phyloP scores from a whole-genome alignment of 2,113 vertebrate genomes.

The Microtus ochrogaster region DNA sequence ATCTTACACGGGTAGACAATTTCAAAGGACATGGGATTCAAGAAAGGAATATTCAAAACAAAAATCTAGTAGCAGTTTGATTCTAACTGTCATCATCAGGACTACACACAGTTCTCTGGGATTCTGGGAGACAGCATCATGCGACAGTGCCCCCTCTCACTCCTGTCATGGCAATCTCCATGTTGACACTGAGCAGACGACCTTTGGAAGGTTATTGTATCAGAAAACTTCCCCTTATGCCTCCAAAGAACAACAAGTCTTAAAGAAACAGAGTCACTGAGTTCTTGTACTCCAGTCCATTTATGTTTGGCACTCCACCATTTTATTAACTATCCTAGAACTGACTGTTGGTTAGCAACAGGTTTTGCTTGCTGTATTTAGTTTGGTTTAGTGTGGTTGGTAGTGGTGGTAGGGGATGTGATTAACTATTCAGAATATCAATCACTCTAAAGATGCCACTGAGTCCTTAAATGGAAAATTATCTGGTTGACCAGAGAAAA shows the following conservation, averaged over 20 bases:
- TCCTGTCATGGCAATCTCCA: not conserved
- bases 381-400: not conserved
- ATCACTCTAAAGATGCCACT: not conserved
- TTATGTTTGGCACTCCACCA: not conserved
- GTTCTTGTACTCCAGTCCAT: not conserved
- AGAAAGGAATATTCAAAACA: not conserved
- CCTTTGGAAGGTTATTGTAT: not conserved
- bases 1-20: not conserved
- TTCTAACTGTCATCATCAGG: not conserved
- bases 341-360: not conserved
- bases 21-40: not conserved
- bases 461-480: not conserved
- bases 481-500: not conserved
- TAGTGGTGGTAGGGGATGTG: not conserved
- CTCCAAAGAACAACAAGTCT: slow-evolving; percentile 50
- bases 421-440: not conserved
- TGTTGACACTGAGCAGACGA: slow-evolving; percentile 23
- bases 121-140: not conserved
- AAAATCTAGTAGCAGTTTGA: not conserved
- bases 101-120: slow-evolving; percentile 4
- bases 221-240: not conserved
- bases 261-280: not conserved
- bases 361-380: not conserved
- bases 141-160: not conserved
- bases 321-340: not conserved